These are phyloP conservation scores for Scomber scombrus DNA, from an alignment of 2,113 vertebrate species.

Conservation along the genomic window DNA sequence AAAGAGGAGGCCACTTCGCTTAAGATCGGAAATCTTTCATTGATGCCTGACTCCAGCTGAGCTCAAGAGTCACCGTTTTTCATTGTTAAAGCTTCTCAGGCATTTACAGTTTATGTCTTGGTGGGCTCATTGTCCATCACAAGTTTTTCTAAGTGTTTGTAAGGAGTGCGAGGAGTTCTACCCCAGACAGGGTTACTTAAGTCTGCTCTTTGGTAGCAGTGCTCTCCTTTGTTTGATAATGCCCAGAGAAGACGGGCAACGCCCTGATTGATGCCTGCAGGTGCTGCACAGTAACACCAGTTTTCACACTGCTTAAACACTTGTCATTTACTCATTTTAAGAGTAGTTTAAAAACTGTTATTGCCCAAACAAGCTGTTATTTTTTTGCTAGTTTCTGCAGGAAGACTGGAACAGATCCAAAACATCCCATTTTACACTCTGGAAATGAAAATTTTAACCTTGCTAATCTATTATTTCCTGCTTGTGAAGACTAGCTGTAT, in stretches of 20 bases:
- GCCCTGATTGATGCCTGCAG: conserved; percentile 74
- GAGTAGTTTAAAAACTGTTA: conserved; percentile 19
- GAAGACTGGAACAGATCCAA: conserved; percentile 19
- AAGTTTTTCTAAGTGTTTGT: conserved; percentile 22
- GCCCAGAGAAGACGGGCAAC: conserved; percentile 67
- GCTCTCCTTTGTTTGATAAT: conserved; percentile 75
- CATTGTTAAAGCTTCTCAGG: neutral
- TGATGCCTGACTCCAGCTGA: neutral
- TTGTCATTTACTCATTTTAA: conserved; percentile 32
- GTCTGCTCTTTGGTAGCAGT: conserved; percentile 44
- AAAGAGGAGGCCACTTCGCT: neutral
- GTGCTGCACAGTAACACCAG: conserved; percentile 61
- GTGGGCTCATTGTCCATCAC: conserved; percentile 19
- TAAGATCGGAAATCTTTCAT: conserved; percentile 19
- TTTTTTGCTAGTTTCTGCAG: neutral
- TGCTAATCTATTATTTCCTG: conserved; percentile 30
- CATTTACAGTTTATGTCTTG: conserved; percentile 39
- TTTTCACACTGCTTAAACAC: conserved; percentile 47
- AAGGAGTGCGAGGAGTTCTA: conserved; percentile 20
- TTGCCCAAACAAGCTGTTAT: conserved; percentile 29
- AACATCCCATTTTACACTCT: neutral
- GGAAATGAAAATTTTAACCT: conserved; percentile 15
- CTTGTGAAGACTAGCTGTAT: conserved; percentile 3
- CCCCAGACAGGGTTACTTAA: conserved; percentile 61
- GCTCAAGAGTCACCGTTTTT: too few species aligned